Evolutionary conservation across 2,888 invertebrate genomes (phyloP), one percentile per base, ranked within the genome.

Genomic region (Eristalis intricaria): DNA sequence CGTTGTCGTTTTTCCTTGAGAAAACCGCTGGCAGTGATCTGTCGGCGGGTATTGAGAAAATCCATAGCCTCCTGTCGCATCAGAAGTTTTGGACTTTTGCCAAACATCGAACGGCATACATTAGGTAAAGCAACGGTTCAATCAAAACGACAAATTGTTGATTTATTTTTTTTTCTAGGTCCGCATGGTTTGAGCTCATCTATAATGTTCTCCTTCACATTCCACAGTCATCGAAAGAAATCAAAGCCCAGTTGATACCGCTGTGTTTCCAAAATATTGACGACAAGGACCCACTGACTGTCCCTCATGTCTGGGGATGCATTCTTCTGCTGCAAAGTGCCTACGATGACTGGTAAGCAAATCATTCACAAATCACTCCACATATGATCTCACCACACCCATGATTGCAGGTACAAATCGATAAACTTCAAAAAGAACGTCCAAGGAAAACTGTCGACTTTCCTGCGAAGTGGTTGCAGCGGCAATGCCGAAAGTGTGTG

Each of bases 351-450:
- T 93, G 93, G 93, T 93, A 90, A 60, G 26, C 10, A 2, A 26
- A 4, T 26, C 23, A 26, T 15, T 11, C 38, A 11, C 11, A 38
- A 38, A 38, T 13, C 13, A 13, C 2, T 5, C 38, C 38, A 38
- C 13, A 22, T 22, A 10, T 22, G 11, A 23, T 5, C 26, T 43
- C 26, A 71, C 13, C 10, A 69, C 2, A 11, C 4, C 26, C 10
- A 0, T 29, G n/a, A 43, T 88, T 86, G 1, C 19, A 93, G 93
- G 93, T 89, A 91, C 71, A 86, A 89, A 58, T 94, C 95, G 90
- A 93, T 97, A 4, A 97, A 96, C 90, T 94, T 96, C 68, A 95
- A 96, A 86, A 97, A 97, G 91, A 93, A 96, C 2, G 94, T 98
- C 43, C 92, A 96, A 81, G 96, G 96, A 0, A 96, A 96, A 92